Percentiles rank a stretch among this genome's conserved stretches.
Evolutionary conservation across 2,888 invertebrate species (phyloP).

Genomic region (Drosophila neotestacea): DNA sequence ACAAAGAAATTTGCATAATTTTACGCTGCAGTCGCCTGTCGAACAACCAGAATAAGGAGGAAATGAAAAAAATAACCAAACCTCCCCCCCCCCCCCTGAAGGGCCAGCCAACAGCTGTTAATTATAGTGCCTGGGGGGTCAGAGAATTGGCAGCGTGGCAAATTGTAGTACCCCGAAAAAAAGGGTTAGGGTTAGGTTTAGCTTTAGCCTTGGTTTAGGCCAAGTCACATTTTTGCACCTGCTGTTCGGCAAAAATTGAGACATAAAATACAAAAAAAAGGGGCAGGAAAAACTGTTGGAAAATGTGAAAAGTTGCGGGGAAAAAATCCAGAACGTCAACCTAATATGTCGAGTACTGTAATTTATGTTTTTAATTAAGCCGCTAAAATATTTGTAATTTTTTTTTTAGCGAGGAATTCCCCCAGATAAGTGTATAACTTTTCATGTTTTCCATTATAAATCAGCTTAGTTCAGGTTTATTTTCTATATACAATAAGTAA

Average conservation of each 20-base stretch:
- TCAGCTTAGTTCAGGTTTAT: slow-evolving; percentile 51
- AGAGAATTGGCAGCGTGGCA: slow-evolving; percentile 64
- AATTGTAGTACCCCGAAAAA: slow-evolving; percentile 56
- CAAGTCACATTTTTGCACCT: slow-evolving; percentile 69
- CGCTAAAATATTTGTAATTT: slow-evolving; percentile 59
- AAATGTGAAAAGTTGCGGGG: slow-evolving; percentile 43
- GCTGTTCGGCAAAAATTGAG: slow-evolving; percentile 71
- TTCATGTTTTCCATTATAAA: slow-evolving; percentile 54
- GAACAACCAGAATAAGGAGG: slow-evolving; percentile 17
- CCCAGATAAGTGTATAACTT: slow-evolving; percentile 33
- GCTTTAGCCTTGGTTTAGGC: slow-evolving; percentile 17
- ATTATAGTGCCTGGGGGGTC: slow-evolving; percentile 65
- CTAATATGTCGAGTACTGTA: slow-evolving; percentile 68
- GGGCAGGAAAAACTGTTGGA: slow-evolving; percentile 39
- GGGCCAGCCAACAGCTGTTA: slow-evolving; percentile 73
- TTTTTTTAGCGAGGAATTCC: slow-evolving; percentile 42
- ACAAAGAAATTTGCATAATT: slow-evolving; percentile 79
- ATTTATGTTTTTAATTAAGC: slow-evolving; percentile 77
- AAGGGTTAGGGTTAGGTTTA: slow-evolving; percentile 51
- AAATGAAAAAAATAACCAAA: slow-evolving; percentile 27
- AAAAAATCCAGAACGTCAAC: slow-evolving; percentile 58
- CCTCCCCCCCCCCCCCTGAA: slow-evolving; percentile 7
- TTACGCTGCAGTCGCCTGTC: slow-evolving; percentile 71
- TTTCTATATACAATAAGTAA: slow-evolving; percentile 10
- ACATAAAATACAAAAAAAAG: slow-evolving; percentile 54